phyloP scores from a whole-genome alignment of 2,797 vertebrate genomes.

The Esox masquinongy region DNA sequence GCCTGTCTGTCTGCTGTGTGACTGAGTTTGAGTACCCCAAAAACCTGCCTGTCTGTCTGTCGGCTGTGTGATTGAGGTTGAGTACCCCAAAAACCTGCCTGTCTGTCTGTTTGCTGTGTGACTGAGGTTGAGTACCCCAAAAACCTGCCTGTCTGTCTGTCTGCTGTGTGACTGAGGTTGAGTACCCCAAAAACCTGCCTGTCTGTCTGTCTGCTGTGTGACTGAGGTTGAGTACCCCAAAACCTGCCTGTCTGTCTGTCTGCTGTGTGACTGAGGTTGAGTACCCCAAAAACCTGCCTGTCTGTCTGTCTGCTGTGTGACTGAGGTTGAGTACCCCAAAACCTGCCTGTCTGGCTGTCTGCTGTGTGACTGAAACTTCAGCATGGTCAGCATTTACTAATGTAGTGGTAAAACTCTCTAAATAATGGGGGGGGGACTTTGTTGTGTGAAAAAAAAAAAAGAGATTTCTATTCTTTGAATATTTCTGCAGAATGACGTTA shows the following conservation, averaged over 20 bases:
- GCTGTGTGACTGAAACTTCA: neutral
- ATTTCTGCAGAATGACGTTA: too few relatives aligned
- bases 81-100: too few relatives aligned
- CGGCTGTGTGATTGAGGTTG: neutral
- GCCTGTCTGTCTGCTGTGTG: neutral
- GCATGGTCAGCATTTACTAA: neutral
- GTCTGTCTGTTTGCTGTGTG: neutral
- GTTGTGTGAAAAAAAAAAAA: too few relatives aligned
- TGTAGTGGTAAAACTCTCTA: too few relatives aligned
- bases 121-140: constrained; percentile 67
- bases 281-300: constrained; percentile 36
- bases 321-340: too few relatives aligned
- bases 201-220: neutral
- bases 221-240: too few relatives aligned
- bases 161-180: too few relatives aligned
- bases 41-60: neutral
- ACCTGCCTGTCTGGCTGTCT: neutral
- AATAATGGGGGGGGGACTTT: too few relatives aligned
- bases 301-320: neutral
- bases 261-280: constrained; percentile 60
- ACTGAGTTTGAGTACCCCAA: too few relatives aligned
- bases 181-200: neutral
- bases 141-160: neutral
- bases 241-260: neutral
- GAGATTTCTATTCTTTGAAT: too few relatives aligned